Evolutionary conservation across 2,888 invertebrate species (phyloP), one percentile per base, ranked within the genome.

Genomic region (Physocephala rufipes): DNA sequence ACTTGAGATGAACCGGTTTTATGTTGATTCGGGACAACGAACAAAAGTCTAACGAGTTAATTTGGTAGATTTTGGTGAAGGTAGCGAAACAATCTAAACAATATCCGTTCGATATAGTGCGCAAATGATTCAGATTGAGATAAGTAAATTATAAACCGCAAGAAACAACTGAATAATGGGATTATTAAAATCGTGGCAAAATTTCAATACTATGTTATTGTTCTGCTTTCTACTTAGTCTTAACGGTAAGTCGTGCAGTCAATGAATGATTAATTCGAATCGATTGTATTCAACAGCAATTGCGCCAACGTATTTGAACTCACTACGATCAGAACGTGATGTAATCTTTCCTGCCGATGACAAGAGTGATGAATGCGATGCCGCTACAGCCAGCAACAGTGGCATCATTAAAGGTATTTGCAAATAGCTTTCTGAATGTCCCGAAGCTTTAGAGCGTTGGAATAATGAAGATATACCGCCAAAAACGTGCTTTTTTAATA

Each of bases 401-500:
- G 49, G 4, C 0, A 67, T 24, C 0, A 26, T 73, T n/a, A 67
- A 71, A 0, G 82, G 82, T 16, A 73, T 28, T 2, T 82, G 82
- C 21, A 80, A 75, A 28, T 64, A 69, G 21, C 64, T 82, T 2
- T 76, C 78, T 43, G 77, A 82, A 2, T 82, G 82, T 36, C 77
- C 79, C 9, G 63, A 67, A 0, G 80, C 79, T 1, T n/a, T 82
- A 1, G 58, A 68, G 0, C 78, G 75, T 36, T 83, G 82, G 83
- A 62, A 76, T 2, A 67, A 72, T 3, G 62, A 77, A 3, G 73
- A 75, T 3, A 43, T 77, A n/a, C 65, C 73, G 1, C 82, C 83
- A 30, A 78, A 82, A 71, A 82, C 82, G 30, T 82, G 82, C 71
- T 83, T 79, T 69, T 82, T 82, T 21, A 76, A 81, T 5, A 82